Evolutionary conservation across 2,888 invertebrate genomes (phyloP), one percentile per base, ranked within the genome.

Genomic region (Diplazon laetatorius): DNA sequence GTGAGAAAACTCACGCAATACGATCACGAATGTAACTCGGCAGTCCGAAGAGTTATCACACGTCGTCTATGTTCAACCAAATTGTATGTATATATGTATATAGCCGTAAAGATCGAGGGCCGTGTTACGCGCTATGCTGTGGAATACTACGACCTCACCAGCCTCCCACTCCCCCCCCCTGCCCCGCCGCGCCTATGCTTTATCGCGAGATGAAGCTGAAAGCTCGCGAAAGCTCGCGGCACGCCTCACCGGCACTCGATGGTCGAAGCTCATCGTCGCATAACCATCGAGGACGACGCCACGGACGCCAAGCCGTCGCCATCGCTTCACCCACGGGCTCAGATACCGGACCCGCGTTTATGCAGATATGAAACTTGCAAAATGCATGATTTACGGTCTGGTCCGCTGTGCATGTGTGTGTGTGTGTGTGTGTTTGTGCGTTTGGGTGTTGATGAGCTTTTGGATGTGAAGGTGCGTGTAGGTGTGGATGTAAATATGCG

Each of bases 71-170:
- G 72, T 76, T 80, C 70, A 80, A 77, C 76, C 55, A 78, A 80
- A 76, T 80, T 82, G 71, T 76, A 77, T 74, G 70, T 70, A 65
- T 71, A 73, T 82, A 68, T 76, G 75, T 74, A 65, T 70, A 65
- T 71, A 73, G 42, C 63, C 55, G 55, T 14, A 8, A n/a, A 52
- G 14, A 60, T 39, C 42, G 16, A 25, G 65, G 59, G 30, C 35
- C 65, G 71, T 48, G 59, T 71, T 59, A 71, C 65, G 48, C 57
- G 62, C 25, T 55, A 16, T 57, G 68, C 30, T 73, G 44, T 66
- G 39, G 70, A 66, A 37, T 63, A 14, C 50, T 37, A 37, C 14
- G 35, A 65, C 8, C 12, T 8, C 30, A 37, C 35, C 42, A 39
- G 10, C 44, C 44, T 10, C 44, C 44, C 18, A 22, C 46, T 46